phyloP scores from a whole-genome alignment of 2,888 invertebrate species.

The Noctua comes region DNA sequence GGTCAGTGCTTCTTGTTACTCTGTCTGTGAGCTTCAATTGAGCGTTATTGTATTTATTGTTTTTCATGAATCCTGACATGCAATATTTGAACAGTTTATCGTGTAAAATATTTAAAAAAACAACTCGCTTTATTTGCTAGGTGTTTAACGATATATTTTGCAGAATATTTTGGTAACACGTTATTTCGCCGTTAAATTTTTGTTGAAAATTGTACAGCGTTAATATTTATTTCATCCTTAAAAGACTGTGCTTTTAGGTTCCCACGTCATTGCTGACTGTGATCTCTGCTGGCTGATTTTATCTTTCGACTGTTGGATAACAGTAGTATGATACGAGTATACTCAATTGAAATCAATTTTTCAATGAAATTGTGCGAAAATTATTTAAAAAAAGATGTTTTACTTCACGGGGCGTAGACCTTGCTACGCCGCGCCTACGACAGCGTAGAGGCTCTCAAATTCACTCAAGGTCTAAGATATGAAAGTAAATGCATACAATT shows the following conservation, averaged over 20 bases:
- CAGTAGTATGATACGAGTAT: neutral
- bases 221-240: neutral
- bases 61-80: too few species aligned
- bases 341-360: neutral
- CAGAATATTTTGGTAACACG: neutral
- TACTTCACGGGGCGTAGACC: neutral
- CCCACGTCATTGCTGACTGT: neutral
- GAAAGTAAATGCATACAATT: neutral
- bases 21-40: slow-evolving; percentile 5
- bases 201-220: neutral
- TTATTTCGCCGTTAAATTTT: neutral
- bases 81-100: neutral
- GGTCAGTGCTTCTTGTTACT: neutral
- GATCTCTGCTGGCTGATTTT: neutral
- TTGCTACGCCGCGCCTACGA: slow-evolving; percentile 13
- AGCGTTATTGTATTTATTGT: slow-evolving; percentile 2
- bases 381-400: neutral
- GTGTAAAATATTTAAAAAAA: neutral
- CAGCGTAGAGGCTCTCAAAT: slow-evolving; percentile 6
- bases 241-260: neutral
- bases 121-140: neutral
- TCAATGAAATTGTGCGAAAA: neutral
- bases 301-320: neutral
- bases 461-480: neutral
- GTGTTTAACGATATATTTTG: neutral